Conservation (phyloP, 2,797 vertebrate genomes). For the Sebastes nivosus region DNA sequence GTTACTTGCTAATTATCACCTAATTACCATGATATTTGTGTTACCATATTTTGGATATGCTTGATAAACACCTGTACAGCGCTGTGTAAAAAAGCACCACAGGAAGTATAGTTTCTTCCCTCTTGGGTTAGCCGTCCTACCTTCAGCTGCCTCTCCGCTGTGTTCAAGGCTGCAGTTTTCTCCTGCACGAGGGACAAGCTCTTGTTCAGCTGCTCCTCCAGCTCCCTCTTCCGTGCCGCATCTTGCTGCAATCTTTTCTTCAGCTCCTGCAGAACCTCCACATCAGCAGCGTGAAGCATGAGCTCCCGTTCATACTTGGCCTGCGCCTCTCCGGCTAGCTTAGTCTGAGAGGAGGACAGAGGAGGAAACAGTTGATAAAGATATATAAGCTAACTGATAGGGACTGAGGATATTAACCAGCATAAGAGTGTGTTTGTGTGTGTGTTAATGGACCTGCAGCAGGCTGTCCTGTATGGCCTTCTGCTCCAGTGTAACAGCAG, state of each 20-base stretch:
- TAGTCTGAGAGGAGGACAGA: conserved; percentile 51
- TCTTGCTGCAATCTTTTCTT: conserved; percentile 88
- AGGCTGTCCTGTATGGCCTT: conserved; percentile 92
- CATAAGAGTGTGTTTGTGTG: background rate
- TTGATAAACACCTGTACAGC: background rate
- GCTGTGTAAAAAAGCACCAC: background rate
- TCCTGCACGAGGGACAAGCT: conserved; percentile 86
- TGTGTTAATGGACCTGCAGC: conserved; percentile 83
- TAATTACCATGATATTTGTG: too few species aligned
- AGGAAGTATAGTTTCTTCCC: background rate
- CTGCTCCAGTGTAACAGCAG: conserved; percentile 89
- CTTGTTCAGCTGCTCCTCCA: conserved; percentile 89
- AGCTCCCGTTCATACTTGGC: conserved; percentile 95
- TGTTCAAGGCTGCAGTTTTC: conserved; percentile 83
- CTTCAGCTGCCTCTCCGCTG: conserved; percentile 89
- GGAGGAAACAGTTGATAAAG: background rate
- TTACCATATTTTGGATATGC: background rate
- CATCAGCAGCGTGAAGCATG: conserved; percentile 96
- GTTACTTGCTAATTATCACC: too few species aligned
- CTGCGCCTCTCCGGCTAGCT: conserved; percentile 90
- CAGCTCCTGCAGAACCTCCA: conserved; percentile 92
- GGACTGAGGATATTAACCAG: background rate
- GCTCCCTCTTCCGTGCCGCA: conserved; percentile 76
- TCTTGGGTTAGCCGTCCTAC: conserved; percentile 61
- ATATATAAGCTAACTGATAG: background rate